Evolutionary conservation across 2,888 invertebrate genomes (phyloP).

Genomic region (Antheraea assamensis): DNA sequence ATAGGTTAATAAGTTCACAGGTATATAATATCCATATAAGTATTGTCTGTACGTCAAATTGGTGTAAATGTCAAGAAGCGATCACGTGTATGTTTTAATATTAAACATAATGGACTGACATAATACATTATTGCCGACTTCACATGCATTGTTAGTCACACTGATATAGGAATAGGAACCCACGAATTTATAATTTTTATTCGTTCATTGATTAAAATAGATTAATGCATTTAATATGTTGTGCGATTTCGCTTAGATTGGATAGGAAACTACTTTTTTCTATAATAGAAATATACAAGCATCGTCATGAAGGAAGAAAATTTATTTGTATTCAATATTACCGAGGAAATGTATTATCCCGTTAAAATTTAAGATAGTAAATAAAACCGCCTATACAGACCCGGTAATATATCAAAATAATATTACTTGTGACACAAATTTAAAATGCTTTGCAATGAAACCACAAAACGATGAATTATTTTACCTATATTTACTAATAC

Average conservation of each 20-base stretch:
- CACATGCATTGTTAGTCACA: conserved; percentile 42
- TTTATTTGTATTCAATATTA: not conserved
- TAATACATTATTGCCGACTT: not conserved
- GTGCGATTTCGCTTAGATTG: not conserved
- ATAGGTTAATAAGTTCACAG: not conserved
- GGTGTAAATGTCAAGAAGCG: not conserved
- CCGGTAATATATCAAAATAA: not conserved
- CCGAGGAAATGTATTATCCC: not conserved
- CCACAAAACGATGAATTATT: not conserved
- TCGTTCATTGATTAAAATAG: conserved; percentile 1
- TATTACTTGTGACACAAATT: not conserved
- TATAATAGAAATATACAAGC: not conserved
- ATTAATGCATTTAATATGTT: not conserved
- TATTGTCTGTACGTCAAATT: not conserved
- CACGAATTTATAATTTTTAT: not conserved
- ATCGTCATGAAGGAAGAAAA: not conserved
- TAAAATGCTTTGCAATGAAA: conserved; percentile 11
- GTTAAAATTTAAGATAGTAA: not conserved
- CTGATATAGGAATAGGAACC: conserved; percentile 15
- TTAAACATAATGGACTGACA: not conserved
- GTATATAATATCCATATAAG: not conserved
- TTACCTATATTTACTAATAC: not conserved
- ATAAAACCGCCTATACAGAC: not conserved
- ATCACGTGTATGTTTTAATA: not conserved
- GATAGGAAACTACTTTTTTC: not conserved